phyloP scores from a whole-genome alignment of 2,113 vertebrate species.

The Petaurus breviceps region DNA sequence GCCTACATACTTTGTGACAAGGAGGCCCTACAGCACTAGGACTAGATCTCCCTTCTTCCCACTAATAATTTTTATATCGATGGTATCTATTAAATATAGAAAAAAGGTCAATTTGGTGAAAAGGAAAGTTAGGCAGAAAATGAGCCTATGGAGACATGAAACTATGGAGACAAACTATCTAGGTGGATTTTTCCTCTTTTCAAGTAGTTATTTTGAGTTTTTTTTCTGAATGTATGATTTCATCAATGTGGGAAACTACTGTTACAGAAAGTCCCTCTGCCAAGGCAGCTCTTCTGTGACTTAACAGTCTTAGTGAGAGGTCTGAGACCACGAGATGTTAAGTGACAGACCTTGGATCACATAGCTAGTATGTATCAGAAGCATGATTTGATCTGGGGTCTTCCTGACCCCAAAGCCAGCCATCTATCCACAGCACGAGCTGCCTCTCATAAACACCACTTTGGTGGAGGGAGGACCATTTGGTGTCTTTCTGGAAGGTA shows the following conservation, averaged over 20 bases:
- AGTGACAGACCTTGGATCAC: background rate
- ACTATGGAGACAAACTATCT: background rate
- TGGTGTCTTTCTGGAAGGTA: background rate
- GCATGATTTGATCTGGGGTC: no score
- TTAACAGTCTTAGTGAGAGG: background rate
- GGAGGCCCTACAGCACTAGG: background rate
- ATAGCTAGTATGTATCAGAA: background rate
- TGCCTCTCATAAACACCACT: background rate
- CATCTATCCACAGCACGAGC: background rate
- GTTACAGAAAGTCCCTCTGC: background rate
- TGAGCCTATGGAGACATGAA: background rate
- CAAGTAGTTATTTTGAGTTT: background rate
- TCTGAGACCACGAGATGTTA: background rate
- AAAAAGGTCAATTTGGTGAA: background rate
- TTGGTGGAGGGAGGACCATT: background rate
- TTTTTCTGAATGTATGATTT: background rate
- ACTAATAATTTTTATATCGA: background rate
- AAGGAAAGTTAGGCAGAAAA: background rate
- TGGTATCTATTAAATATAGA: background rate
- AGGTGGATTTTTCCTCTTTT: background rate
- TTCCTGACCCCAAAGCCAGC: background rate
- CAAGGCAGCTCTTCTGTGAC: background rate
- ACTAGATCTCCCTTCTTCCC: background rate
- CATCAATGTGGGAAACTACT: background rate
- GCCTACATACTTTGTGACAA: background rate